These are phyloP conservation scores for Carabus problematicus DNA, from an alignment of 2,888 invertebrate genomes.

Conservation along the genomic window DNA sequence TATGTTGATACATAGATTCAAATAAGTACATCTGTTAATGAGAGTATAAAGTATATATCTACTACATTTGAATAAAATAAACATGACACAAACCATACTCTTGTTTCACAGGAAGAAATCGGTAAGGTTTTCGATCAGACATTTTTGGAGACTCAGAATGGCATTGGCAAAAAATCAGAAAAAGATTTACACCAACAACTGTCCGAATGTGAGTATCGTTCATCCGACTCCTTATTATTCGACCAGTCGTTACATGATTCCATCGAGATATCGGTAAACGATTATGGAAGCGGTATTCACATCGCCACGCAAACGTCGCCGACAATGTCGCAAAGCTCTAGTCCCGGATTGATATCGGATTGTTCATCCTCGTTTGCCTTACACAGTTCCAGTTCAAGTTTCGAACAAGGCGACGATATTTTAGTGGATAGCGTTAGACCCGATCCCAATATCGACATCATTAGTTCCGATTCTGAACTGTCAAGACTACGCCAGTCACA, in stretches of 20 bases:
- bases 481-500: conserved; percentile 23
- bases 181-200: background rate
- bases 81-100: background rate
- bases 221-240: conserved; percentile 30
- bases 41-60: too few species aligned
- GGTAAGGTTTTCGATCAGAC: conserved; percentile 34
- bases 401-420: conserved; percentile 50
- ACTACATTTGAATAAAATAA: too few species aligned
- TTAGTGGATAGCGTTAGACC: conserved; percentile 24
- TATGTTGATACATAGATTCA: too few species aligned
- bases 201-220: conserved; percentile 13
- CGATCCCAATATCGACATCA: conserved; percentile 19
- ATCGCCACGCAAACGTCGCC: conserved; percentile 56
- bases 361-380: conserved; percentile 55
- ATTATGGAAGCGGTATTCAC: conserved; percentile 46
- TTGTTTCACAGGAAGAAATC: conserved; percentile 38
- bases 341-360: conserved; percentile 60
- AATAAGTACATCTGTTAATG: too few species aligned
- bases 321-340: conserved; percentile 58
- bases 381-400: conserved; percentile 53
- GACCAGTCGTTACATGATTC: conserved; percentile 31
- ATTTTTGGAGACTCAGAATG: conserved; percentile 19
- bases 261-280: conserved; percentile 38
- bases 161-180: conserved; percentile 10
- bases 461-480: conserved; percentile 39